Evolutionary conservation across 2,888 invertebrate species (phyloP), one percentile per base, ranked within the genome.

Genomic region (Aproaerema taeniolella): DNA sequence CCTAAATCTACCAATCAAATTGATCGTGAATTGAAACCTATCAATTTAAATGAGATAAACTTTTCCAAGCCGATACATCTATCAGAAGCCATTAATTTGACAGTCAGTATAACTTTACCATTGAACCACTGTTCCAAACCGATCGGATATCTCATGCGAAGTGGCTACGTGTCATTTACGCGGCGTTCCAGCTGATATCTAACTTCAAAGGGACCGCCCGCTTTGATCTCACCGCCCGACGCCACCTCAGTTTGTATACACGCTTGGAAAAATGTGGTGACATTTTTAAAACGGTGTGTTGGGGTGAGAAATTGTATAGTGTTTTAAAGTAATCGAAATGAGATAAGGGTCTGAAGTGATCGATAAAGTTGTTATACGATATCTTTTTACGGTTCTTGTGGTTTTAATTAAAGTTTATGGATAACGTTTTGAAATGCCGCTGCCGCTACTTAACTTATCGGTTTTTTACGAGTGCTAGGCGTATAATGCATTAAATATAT

Each of bases 171-270:
- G 68, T 68, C 70, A 64, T 66, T 67, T 62, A 62, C 66, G 65
- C 58, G 60, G 54, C 58, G 59, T 57, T 59, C 48, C 62, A 59
- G 61, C 61, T 61, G 65, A 67, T 66, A 63, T 28, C 26, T 13
- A 17, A 58, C 67, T 58, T 71, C 67, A 76, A 76, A 77, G 61
- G 55, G 38, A 53, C 74, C 75, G 77, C 58, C 43, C 39, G 45
- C 71, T 77, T 77, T 77, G 67, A 76, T 67, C 65, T 68, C 56
- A 50, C 72, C 74, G 72, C 62, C 53, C 47, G 60, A 55, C 55
- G 60, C 64, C 66, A 56, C 61, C 61, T 66, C 67, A 68, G 61
- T 38, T 32, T 34, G 26, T 14, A 14, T 17, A 14, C 13, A 13
- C 25, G 29, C n/a, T n/a, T 26, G 12, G 29, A 26, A 28, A 28